A percentile compares a stretch with the other conserved stretches of the same genome.
Evolutionary conservation across 1,140 invertebrate species (phyloP).

Genomic region (Calephelis nemesis): DNA sequence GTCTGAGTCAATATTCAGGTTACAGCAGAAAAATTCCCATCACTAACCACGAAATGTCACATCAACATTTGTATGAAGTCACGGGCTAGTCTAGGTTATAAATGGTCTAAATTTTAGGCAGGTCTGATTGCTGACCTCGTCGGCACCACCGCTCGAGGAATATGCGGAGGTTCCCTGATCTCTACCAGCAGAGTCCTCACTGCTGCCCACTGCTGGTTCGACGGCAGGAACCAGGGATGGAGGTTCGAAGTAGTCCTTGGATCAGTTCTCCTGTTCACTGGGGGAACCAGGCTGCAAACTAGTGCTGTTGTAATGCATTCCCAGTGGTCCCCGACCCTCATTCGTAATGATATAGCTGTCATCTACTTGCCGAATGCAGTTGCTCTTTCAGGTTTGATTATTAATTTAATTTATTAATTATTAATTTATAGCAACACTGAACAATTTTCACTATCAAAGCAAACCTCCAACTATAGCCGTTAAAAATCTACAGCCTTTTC

Average conservation of each 20-base stretch:
- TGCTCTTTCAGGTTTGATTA: slow-evolving; percentile 45
- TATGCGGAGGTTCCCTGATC: slow-evolving; percentile 45
- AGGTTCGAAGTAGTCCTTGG: slow-evolving; percentile 45
- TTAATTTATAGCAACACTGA: slow-evolving; percentile 1
- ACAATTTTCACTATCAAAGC: not conserved
- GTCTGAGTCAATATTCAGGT: too few relatives aligned
- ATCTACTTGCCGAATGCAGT: slow-evolving; percentile 46
- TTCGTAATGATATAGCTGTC: slow-evolving; percentile 47
- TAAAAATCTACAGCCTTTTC: too few relatives aligned
- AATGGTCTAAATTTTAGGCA: slow-evolving; percentile 30
- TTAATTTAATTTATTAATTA: slow-evolving; percentile 3
- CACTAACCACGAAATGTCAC: too few relatives aligned
- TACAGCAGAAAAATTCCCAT: too few relatives aligned
- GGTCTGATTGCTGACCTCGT: slow-evolving; percentile 41
- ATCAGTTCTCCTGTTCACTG: slow-evolving; percentile 40
- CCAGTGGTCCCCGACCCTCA: slow-evolving; percentile 29
- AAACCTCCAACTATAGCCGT: too few relatives aligned
- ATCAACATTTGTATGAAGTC: too few relatives aligned
- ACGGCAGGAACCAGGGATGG: slow-evolving; percentile 41
- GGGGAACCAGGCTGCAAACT: slow-evolving; percentile 40
- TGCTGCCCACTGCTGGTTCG: slow-evolving; percentile 53
- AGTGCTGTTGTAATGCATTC: slow-evolving; percentile 37
- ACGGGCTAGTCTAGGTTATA: too few relatives aligned
- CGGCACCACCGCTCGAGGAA: slow-evolving; percentile 29
- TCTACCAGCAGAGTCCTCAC: slow-evolving; percentile 33